A percentile compares a stretch with the other conserved stretches of the same genome.
phyloP scores from a whole-genome alignment of 35 echinoderm and acorn worm species.

The Strongylocentrotus purpuratus region DNA sequence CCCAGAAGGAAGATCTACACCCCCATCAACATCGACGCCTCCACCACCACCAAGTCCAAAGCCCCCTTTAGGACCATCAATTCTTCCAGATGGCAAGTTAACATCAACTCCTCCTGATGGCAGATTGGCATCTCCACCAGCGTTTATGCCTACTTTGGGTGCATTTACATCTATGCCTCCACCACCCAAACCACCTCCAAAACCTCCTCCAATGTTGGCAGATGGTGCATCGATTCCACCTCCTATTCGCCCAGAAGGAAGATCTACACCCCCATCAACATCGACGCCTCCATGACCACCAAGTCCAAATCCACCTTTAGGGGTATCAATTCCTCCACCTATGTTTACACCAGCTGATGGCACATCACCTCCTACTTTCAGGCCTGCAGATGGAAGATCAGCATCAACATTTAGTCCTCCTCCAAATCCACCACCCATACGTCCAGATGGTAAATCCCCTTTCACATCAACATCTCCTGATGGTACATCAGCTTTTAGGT shows the following conservation, averaged over 20 bases:
- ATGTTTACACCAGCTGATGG: conserved; percentile 39
- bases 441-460: background rate
- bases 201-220: conserved; percentile 32
- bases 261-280: background rate
- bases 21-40: conserved; percentile 21
- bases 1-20: background rate
- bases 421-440: background rate
- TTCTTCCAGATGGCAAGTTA: background rate
- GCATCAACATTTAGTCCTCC: background rate
- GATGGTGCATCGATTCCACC: conserved; percentile 15
- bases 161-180: conserved; percentile 33
- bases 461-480: conserved; percentile 42
- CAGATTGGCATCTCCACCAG: conserved; percentile 48
- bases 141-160: background rate
- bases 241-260: background rate
- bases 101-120: conserved; percentile 25
- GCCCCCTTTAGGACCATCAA: conserved; percentile 43
- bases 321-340: conserved; percentile 23
- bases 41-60: conserved; percentile 40
- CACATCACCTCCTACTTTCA: conserved; percentile 12
- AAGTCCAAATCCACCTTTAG: conserved; percentile 30
- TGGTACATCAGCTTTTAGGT: background rate
- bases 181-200: conserved; percentile 25
- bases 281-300: conserved; percentile 39
- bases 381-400: background rate